Base-by-base conservation (phyloP, 1,140 invertebrate species). In the Apis cerana region DNA sequence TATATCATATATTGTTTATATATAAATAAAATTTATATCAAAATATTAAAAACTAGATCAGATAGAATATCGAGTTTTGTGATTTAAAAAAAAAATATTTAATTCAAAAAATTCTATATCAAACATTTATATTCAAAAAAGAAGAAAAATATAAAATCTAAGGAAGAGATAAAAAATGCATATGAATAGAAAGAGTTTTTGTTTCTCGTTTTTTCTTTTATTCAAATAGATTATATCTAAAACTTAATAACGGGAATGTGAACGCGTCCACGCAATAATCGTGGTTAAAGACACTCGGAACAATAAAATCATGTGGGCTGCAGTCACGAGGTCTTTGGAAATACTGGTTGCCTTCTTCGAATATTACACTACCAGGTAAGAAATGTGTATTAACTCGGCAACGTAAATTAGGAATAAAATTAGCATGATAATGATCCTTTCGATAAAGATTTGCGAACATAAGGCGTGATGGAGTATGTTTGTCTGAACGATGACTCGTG, bases 301-400 rank as follows among this genome's bases (percentile, higher is more conserved):
- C 71, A n/a, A 80, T 78, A 68, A 81, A 89, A 93, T 95, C 93
- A 97, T 97, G 96, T 97, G 96, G 96, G 96, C 96, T 77, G 96
- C 96, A 69, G 96, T 97, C 92, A 95, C 96, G 87, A 95, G 96
- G 91, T 97, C 96, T 71, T 95, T 97, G 91, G 96, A 97, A 94
- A 96, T 97, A 91, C 94, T 97, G 83, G 96, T 97, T 82, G 96
- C 96, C 78, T 97, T 97, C 95, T 96, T 97, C 95, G 96, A 97
- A 91, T 97, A 97, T 93, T 97, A 97, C 92, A 96, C 96, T 82
- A 95, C 96, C 90, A 96, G 96, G 96, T 97, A 96, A 95, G 91
- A 84, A 76, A 75, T 23, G 50, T 72, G 59, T 27, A 65, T 82
- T n/a, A 50, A 58, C 82, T 27, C 43, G 56, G 64, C 23, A 68